Conservation (phyloP, 2,888 invertebrate species). For the Drosophila meridiana region DNA sequence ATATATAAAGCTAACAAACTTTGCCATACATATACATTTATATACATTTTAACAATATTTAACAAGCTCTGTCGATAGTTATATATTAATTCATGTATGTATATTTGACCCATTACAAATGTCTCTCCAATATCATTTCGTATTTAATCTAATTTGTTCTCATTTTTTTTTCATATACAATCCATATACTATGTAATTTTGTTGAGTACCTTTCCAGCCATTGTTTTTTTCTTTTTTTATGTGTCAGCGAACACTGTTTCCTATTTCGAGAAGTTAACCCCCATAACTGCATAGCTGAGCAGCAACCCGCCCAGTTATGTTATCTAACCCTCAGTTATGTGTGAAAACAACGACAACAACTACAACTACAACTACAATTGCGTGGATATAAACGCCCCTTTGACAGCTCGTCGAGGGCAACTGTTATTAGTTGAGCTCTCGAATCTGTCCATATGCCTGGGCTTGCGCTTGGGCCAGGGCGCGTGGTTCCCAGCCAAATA, state of each 20-base stretch:
- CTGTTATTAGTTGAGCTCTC: slow-evolving; percentile 67
- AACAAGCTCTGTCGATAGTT: too few relatives aligned
- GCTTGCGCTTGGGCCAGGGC: slow-evolving; percentile 34
- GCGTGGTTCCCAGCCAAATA: slow-evolving; percentile 69
- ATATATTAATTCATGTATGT: neutral
- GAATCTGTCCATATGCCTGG: slow-evolving; percentile 55
- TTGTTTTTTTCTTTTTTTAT: slow-evolving; percentile 53
- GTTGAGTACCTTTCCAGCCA: slow-evolving; percentile 44
- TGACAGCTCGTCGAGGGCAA: slow-evolving; percentile 62
- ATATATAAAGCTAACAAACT: too few relatives aligned
- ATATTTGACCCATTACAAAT: neutral
- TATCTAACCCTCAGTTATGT: slow-evolving; percentile 71
- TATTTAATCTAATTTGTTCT: neutral
- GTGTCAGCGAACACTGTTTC: slow-evolving; percentile 72
- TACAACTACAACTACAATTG: slow-evolving; percentile 22
- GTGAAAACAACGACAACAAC: slow-evolving; percentile 12
- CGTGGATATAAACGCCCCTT: slow-evolving; percentile 57
- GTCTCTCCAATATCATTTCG: neutral
- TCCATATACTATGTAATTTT: slow-evolving; percentile 5
- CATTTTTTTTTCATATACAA: neutral
- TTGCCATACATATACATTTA: too few relatives aligned
- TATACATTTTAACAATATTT: too few relatives aligned
- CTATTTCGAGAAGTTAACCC: slow-evolving; percentile 54
- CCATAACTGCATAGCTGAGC: slow-evolving; percentile 2
- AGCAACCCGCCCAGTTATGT: slow-evolving; percentile 38